These are phyloP conservation scores for Tiliqua scincoides DNA, from an alignment of 2,113 vertebrate species.

Conservation along the genomic window DNA sequence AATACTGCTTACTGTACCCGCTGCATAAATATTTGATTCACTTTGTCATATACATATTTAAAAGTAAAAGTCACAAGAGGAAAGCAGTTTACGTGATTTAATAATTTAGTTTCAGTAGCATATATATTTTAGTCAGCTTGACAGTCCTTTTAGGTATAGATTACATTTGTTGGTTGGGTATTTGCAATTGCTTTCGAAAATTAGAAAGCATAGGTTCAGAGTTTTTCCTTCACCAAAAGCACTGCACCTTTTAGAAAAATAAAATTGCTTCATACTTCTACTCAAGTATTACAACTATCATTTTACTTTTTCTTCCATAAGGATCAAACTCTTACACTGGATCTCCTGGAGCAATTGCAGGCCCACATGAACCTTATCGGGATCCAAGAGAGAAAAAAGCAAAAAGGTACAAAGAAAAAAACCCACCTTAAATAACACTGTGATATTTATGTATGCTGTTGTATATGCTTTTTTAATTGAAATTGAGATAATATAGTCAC, in stretches of 20 bases:
- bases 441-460: neutral
- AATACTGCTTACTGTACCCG: neutral
- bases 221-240: constrained; percentile 24
- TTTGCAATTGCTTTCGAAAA: neutral
- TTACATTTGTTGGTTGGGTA: neutral
- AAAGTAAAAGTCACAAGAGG: neutral
- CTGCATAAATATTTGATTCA: neutral
- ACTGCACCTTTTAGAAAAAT: constrained; percentile 50
- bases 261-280: neutral
- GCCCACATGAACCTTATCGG: constrained; percentile 84
- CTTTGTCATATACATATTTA: neutral
- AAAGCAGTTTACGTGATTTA: neutral
- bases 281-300: constrained; percentile 36
- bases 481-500: neutral
- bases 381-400: constrained; percentile 88
- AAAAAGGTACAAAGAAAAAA: constrained; percentile 81
- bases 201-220: constrained; percentile 20
- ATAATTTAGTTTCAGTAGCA: neutral
- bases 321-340: constrained; percentile 90
- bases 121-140: neutral
- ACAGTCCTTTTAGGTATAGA: neutral
- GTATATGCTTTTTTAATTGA: neutral
- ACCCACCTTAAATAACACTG: neutral
- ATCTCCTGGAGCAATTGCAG: constrained; percentile 84
- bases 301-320: constrained; percentile 73